Evolutionary conservation across 1,140 invertebrate genomes (phyloP), one percentile per base, ranked within the genome.

Genomic region (Thaumatotibia leucotreta): DNA sequence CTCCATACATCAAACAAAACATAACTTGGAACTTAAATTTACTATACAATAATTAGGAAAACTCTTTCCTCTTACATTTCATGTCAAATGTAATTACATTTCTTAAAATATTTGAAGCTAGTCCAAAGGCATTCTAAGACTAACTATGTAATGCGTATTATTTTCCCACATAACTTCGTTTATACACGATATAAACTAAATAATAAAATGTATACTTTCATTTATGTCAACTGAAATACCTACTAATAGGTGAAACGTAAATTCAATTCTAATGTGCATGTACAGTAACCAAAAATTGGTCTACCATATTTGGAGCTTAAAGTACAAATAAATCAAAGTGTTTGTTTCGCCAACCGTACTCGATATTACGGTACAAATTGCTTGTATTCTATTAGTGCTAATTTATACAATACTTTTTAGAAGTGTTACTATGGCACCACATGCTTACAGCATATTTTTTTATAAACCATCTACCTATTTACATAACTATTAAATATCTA

Each of bases 381-480:
- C 22, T 22, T 20, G 23, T 58, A 63, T 49, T 67, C 23, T 69
- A 73, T 66, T 66, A 70, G 35, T 72, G 70, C 54, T 77, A 65
- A 58, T 80, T 82, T 76, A 79, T 72, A 77, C 75, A 85, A 82
- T 84, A 88, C 74, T 83, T 77, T 75, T 79, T 79, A 84, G 80
- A 81, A 83, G 80, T 83, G 79, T 86, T 81, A 82, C 79, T 90
- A 90, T 90, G 88, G 88, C 88, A 90, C 88, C 82, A 82, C 79
- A 88, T 88, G 86, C 88, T 88, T 87, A 84, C 33, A 90, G 84
- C 84, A 88, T 76, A 63, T 50, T 52, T 31, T 62, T 64, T 61
- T 64, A 63, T 20, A 61, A 32, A 49, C 14, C 69, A 71, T 68
- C 50, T 74, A 74, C 66, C 81, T 68, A 82, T 73, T 24, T 74